These are phyloP conservation scores for Ranitomeya variabilis DNA, from an alignment of 2,113 vertebrate genomes.

Conservation along the genomic window DNA sequence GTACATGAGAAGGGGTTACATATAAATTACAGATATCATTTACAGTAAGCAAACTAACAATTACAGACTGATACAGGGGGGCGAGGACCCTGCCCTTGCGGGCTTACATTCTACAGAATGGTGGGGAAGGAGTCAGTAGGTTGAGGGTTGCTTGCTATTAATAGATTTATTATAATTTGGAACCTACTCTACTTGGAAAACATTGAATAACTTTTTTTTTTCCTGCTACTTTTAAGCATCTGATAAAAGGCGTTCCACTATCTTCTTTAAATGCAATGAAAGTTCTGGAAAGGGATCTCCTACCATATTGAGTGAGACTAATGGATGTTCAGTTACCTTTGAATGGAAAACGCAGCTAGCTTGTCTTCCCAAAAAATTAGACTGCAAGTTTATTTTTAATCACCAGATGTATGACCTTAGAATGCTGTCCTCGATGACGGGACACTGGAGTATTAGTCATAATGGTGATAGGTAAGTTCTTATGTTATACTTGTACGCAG, in stretches of 20 bases:
- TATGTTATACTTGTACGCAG: background rate
- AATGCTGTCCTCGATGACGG: slow-evolving; percentile 86
- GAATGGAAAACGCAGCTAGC: slow-evolving; percentile 83
- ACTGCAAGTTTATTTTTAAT: slow-evolving; percentile 86
- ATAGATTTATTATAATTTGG: background rate
- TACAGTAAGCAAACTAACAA: too few species aligned
- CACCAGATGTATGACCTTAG: slow-evolving; percentile 89
- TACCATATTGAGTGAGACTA: slow-evolving; percentile 77
- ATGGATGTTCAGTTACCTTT: slow-evolving; percentile 82
- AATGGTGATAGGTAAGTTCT: slow-evolving; percentile 77
- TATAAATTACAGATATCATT: too few species aligned
- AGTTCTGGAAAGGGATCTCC: slow-evolving; percentile 74
- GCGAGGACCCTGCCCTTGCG: too few species aligned
- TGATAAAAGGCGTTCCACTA: slow-evolving; percentile 78
- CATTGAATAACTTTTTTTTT: background rate
- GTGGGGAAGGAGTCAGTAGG: too few species aligned
- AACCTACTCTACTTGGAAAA: too few species aligned
- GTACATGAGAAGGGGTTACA: too few species aligned
- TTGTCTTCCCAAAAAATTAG: slow-evolving; percentile 88
- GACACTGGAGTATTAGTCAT: slow-evolving; percentile 84
- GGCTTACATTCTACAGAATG: too few species aligned
- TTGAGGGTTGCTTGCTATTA: background rate
- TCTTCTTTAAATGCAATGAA: slow-evolving; percentile 86
- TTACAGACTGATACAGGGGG: too few species aligned
- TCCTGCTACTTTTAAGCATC: background rate